A percentile compares a stretch with the other conserved stretches of the same genome.
Evolutionary conservation across 2,113 vertebrate genomes (phyloP).

Genomic region (Pongo abelii): DNA sequence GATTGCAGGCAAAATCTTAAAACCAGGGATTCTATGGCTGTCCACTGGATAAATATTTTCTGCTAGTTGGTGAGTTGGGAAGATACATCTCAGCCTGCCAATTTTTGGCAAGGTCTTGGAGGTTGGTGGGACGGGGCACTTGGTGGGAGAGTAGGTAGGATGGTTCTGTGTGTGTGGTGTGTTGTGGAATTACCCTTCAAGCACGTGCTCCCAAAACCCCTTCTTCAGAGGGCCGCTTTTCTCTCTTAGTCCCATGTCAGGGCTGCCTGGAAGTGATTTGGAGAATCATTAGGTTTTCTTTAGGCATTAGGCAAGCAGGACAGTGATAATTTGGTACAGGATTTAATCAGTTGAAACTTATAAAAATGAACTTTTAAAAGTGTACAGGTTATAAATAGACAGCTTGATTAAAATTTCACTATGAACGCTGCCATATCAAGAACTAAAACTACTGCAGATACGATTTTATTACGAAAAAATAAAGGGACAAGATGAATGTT

Average conservation of each 20-base stretch:
- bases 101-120: not conserved
- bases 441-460: not conserved
- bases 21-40: not conserved
- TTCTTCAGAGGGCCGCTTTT: not conserved
- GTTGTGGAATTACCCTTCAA: not conserved
- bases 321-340: not conserved
- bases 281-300: not conserved
- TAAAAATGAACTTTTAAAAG: not conserved
- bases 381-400: not conserved
- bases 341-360: not conserved
- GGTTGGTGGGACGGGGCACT: not conserved
- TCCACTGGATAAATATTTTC: not conserved
- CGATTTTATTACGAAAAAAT: not conserved
- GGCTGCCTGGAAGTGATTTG: not conserved
- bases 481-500: not conserved
- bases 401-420: not conserved
- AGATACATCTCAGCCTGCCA: not conserved
- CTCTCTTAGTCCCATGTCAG: not conserved
- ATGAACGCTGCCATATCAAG: not conserved
- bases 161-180: not conserved
- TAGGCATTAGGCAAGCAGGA: not conserved
- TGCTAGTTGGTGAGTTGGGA: not conserved
- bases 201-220: not conserved
- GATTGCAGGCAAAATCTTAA: not conserved
- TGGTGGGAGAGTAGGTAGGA: not conserved